Base-by-base conservation (phyloP, 2,797 vertebrate genomes). In the Tenualosa thibaudeaui region DNA sequence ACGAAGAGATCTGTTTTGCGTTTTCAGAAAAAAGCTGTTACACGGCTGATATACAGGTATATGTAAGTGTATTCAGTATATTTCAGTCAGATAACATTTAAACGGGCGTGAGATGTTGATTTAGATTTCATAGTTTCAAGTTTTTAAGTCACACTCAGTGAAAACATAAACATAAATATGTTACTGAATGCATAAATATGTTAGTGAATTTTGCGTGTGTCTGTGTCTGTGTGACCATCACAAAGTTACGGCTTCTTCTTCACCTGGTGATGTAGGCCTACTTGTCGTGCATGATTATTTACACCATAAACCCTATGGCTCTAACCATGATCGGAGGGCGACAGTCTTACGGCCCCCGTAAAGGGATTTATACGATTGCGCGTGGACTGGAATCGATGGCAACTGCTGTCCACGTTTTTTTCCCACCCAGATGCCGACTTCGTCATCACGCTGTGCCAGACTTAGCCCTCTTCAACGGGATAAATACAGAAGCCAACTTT, bases 311-410 rank as follows among this genome's bases (percentile, higher is more conserved):
- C 31, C 17, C 6, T 40, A 71, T 43, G 40, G 37, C 71, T 46
- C 37, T 5, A 46, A 71, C 26, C 15, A 37, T 75, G 15, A 4
- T 43, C 17, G 40, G 13, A 3, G 19, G 68, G 40, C 71, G 40
- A 78, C 68, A 43, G 56, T 22, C 12, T 31, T 40, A 13, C 68
- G 40, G 37, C 62, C 26, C 88, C 65, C 37, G 86, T 81, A 43
- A 86, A 87, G 83, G 51, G 87, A 87, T 90, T 90, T 85, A 2
- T 86, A 75, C 88, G 82, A 82, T 83, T 62, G 40, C 68, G 68
- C 68, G 5, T 31, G 15, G 68, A 78, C 71, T 78, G 19, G 71
- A 40, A 43, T 78, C 37, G 40, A 78, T 78, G 37, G 17, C 53
- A 37, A 83, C 85, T 54, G 82, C 85, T 50, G 17, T 40, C 71